phyloP scores from a whole-genome alignment of 2,797 vertebrate genomes.

The Gastrophryne carolinensis region DNA sequence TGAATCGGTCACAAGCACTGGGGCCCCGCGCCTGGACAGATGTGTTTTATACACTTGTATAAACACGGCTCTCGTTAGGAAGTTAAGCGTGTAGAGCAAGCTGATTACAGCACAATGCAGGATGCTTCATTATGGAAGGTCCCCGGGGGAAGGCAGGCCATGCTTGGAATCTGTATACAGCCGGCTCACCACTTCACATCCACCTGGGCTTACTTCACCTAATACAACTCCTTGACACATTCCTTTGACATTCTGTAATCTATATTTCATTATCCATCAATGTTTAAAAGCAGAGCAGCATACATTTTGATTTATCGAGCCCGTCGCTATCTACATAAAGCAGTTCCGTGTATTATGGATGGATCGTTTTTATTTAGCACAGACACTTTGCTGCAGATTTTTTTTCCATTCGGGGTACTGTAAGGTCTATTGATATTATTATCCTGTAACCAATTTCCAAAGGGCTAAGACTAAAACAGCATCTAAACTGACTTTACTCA shows the following conservation, averaged over 20 bases:
- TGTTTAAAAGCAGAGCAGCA: background rate
- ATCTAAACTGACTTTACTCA: too few relatives aligned
- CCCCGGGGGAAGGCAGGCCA: background rate
- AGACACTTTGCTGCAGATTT: too few relatives aligned
- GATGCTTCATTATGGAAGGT: conserved; percentile 65
- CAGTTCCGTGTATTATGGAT: too few relatives aligned
- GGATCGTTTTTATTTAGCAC: too few relatives aligned
- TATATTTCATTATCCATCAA: background rate
- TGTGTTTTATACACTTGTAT: conserved; percentile 71
- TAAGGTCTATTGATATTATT: too few relatives aligned
- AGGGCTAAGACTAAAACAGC: too few relatives aligned
- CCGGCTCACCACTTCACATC: background rate
- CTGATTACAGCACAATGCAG: conserved; percentile 66
- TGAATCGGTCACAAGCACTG: conserved; percentile 68
- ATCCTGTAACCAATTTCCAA: too few relatives aligned
- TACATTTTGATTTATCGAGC: background rate
- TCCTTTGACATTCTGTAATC: background rate
- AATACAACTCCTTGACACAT: background rate
- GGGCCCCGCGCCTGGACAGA: conserved; percentile 68
- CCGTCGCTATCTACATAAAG: too few relatives aligned
- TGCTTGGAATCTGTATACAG: background rate
- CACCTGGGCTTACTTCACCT: conserved; percentile 1
- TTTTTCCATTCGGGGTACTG: too few relatives aligned
- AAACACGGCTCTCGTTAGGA: conserved; percentile 67
- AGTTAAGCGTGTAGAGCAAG: conserved; percentile 67